Evolutionary conservation across 2,113 vertebrate species (phyloP), one percentile per base, ranked within the genome.

Genomic region (Lepidiolamprologus cunningtoni): DNA sequence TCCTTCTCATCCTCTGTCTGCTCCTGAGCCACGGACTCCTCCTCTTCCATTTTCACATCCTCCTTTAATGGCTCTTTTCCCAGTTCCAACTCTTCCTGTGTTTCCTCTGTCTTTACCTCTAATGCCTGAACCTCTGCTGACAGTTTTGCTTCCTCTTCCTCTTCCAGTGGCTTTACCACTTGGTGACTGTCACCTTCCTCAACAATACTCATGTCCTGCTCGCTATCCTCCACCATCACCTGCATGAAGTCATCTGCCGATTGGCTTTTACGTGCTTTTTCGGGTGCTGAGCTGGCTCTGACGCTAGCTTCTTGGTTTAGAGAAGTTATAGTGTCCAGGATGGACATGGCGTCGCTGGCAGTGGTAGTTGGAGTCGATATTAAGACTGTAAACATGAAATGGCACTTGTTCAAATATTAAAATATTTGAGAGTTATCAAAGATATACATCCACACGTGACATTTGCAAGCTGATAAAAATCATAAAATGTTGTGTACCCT

Each of bases 231-330:
- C 42, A 12, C 53, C n/a, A 86, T 84, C n/a, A 86, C 82, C 53
- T 88, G 87, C 82, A 83, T 85, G 16, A 68, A 7, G 31, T 95
- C 94, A 14, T 95, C 93, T 16, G 33, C 61, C 45, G n/a, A 84
- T 50, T 80, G 90, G 71, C 88, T 82, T 93, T 97, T 95, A 57
- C 97, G 88, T 85, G 76, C 61, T 57, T 45, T 96, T 82, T 97
- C 90, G 93, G 96, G 85, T 10, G 91, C 76, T 33, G 94, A 96
- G 11, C 93, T 89, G 11, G 87, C 93, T 83, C 97, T 97, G 45
- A 97, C 97, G 33, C 93, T 98, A 3, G 98, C 98, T 95, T 98
- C 98, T 95, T 98, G 98, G 92, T 98, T 99, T 47, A 99, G 96
- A 82, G 98, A 97, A 8, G 96, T 97, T 80, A 98, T 98, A 19